These are phyloP conservation scores for Nipponacmea schrenckii DNA, from an alignment of 2,888 invertebrate genomes.

Conservation along the genomic window DNA sequence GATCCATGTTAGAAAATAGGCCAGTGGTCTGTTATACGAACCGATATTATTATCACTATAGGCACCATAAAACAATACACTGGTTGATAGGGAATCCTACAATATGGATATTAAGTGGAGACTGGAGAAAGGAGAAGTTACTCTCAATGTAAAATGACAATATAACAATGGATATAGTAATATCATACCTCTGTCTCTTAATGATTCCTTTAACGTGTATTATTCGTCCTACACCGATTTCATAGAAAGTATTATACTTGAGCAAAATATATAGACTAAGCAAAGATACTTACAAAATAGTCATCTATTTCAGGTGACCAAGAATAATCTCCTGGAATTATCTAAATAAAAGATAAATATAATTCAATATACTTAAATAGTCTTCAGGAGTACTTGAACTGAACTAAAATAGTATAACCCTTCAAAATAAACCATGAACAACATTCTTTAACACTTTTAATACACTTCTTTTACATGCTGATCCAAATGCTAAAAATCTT, in stretches of 20 bases:
- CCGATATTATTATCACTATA: constrained; percentile 38
- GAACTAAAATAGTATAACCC: no score
- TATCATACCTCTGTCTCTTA: no score
- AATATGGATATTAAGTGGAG: constrained; percentile 3
- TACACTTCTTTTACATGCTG: no score
- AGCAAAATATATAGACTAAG: neutral
- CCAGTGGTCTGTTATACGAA: constrained; percentile 44
- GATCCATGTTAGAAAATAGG: constrained; percentile 51
- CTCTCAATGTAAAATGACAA: no score
- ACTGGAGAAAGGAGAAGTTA: neutral
- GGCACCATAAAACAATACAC: constrained; percentile 52
- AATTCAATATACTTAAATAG: no score
- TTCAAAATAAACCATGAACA: no score
- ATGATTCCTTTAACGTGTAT: no score
- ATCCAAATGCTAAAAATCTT: no score
- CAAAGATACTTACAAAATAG: constrained; percentile 27
- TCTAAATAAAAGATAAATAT: constrained; percentile 19
- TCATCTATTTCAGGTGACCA: constrained; percentile 14
- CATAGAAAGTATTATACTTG: neutral
- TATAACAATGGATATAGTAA: no score
- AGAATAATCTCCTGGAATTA: constrained; percentile 23
- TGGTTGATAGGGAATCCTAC: constrained; percentile 49
- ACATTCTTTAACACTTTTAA: no score
- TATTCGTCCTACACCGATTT: no score
- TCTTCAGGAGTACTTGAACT: no score